Base-by-base conservation (phyloP, 2,113 vertebrate genomes). In the Alethe diademata region DNA sequence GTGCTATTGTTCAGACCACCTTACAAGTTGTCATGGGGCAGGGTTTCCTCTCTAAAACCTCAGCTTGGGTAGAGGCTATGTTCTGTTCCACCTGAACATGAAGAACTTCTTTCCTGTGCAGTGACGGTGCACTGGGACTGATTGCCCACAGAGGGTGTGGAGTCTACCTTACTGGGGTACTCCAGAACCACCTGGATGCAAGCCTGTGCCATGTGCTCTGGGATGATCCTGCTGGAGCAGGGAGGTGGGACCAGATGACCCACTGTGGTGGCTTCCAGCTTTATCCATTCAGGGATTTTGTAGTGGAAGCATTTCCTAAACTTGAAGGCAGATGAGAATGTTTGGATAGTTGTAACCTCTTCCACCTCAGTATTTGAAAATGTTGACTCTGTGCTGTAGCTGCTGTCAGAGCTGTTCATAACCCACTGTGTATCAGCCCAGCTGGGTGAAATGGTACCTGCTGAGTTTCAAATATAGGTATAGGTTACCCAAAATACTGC, bases 21-120 rank as follows among this genome's bases (percentile, higher is more conserved):
- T 50, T 58, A 35, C 23, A 74, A 2, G 19, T 19, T 8, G 2
- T 11, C 0, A 0, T 51, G 48, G n/a, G 28, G 19, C 35, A 23
- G 38, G 16, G 4, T 72, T 69, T 57, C 7, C 8, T 54, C 9
- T 54, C 20, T 92, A 51, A 72, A 9, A 57, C 40, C 36, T 72
- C 35, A 47, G 7, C 62, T 67, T 70, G 28, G n/a, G 19, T 36
- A 12, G 40, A 58, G 35, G 19, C 65, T 91, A 0, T 23, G 20
- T 47, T 40, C 24, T 47, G 20, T 35, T 75, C 29, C 40, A 61
- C 14, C 17, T 69, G 40, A 19, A 40, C 0, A 0, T 10, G 11
- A 40, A 22, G 14, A 75, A 13, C 20, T 47, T 66, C 15, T 73
- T 74, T 47, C 11, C 40, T 54, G 29, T 54, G 36, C 28, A n/a